Evolutionary conservation across 2,113 vertebrate genomes (phyloP).

Genomic region (Rostratula benghalensis): DNA sequence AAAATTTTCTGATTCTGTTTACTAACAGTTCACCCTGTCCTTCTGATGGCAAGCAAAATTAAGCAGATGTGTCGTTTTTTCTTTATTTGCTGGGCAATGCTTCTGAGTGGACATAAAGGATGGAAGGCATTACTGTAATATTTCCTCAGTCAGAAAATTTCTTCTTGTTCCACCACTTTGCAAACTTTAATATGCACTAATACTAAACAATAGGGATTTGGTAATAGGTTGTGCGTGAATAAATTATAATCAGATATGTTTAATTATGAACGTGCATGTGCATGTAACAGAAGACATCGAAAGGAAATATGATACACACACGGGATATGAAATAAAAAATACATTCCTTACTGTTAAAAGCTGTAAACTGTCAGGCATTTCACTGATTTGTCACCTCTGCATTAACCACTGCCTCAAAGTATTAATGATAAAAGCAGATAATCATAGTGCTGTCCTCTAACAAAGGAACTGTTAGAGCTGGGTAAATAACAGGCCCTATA

Average conservation of each 20-base stretch:
- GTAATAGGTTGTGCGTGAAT: constrained; percentile 26
- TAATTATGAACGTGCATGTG: constrained; percentile 51
- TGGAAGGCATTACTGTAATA: neutral
- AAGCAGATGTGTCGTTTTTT: neutral
- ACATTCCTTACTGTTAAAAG: constrained; percentile 34
- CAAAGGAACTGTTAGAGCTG: constrained; percentile 27
- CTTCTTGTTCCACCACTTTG: neutral
- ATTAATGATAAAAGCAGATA: constrained; percentile 67
- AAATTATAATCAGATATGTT: constrained; percentile 22
- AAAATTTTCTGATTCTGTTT: neutral
- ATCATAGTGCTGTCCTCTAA: constrained; percentile 26
- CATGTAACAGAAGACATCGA: constrained; percentile 5
- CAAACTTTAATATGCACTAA: neutral
- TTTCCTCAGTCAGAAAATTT: neutral
- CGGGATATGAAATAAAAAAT: constrained; percentile 33
- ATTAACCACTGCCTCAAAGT: constrained; percentile 47
- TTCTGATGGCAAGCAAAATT: neutral
- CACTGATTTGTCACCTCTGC: constrained; percentile 57
- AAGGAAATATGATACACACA: neutral
- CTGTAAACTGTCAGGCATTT: constrained; percentile 36
- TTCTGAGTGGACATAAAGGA: neutral
- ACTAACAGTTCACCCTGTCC: neutral
- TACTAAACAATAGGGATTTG: neutral
- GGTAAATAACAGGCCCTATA: constrained; percentile 54
- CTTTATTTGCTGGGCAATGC: neutral